A percentile compares a stretch with the other conserved stretches of the same genome.
phyloP scores from a whole-genome alignment of 1,140 invertebrate species.

The Scylla paramamosain region DNA sequence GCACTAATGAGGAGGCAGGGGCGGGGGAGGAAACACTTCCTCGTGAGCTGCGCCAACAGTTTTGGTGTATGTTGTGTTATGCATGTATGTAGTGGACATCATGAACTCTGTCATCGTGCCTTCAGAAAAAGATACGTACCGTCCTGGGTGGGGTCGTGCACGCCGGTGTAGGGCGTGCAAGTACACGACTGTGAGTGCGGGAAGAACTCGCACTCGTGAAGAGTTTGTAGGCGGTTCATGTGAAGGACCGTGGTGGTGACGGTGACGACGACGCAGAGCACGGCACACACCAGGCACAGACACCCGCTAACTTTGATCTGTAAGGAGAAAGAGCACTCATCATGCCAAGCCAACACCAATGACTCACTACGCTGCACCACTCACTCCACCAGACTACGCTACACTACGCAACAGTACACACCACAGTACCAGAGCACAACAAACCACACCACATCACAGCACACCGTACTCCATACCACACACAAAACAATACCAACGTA shows the following conservation, averaged over 20 bases:
- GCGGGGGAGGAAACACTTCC: neutral
- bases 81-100: no score
- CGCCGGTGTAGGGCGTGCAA: conserved; percentile 80
- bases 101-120: no score
- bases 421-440: no score
- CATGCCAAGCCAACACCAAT: neutral
- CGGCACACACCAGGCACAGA: conserved; percentile 90
- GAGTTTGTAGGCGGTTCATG: conserved; percentile 92
- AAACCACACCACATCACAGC: no score
- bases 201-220: conserved; percentile 92
- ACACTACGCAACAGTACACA: no score
- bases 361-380: neutral
- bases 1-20: neutral
- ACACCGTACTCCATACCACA: no score
- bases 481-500: no score
- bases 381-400: no score
- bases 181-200: conserved; percentile 88
- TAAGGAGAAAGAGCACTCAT: conserved; percentile 19
- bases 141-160: conserved; percentile 90
- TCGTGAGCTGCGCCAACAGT: no score
- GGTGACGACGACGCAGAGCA: conserved; percentile 92
- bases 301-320: conserved; percentile 93
- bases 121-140: conserved; percentile 86
- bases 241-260: conserved; percentile 96
- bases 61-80: no score